phyloP scores from a whole-genome alignment of 2,888 invertebrate genomes.

The Noctua fimbriata region DNA sequence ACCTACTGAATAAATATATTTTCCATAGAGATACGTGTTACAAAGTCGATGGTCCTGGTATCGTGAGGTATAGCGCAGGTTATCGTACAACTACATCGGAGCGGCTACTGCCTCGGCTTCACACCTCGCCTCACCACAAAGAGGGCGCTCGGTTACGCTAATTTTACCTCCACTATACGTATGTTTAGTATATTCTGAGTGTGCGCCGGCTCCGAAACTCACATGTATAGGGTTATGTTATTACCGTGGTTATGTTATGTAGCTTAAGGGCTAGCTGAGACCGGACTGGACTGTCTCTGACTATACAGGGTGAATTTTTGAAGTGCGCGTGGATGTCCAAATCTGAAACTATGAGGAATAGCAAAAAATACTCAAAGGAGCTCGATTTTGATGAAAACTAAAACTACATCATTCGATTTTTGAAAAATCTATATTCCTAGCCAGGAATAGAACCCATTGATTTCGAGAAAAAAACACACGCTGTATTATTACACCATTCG shows the following conservation, averaged over 20 bases:
- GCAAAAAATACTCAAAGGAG: too few relatives aligned
- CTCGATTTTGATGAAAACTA: too few relatives aligned
- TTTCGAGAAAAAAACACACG: too few relatives aligned
- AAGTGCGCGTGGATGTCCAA: too few relatives aligned
- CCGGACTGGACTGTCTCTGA: background rate
- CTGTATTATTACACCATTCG: too few relatives aligned
- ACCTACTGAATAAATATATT: background rate
- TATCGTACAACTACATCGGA: background rate
- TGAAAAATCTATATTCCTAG: too few relatives aligned
- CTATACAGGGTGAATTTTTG: background rate
- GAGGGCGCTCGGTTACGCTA: slow-evolving; percentile 67
- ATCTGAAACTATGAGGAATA: too few relatives aligned
- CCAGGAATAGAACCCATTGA: too few relatives aligned
- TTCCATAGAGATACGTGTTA: background rate
- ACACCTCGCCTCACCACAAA: slow-evolving; percentile 78
- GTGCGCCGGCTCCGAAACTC: background rate
- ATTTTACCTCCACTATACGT: slow-evolving; percentile 20
- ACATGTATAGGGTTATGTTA: background rate
- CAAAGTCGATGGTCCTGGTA: background rate
- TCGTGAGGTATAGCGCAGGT: slow-evolving; percentile 6
- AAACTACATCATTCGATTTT: too few relatives aligned
- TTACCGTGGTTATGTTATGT: background rate
- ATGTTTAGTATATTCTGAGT: slow-evolving; percentile 1
- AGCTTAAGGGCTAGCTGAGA: background rate
- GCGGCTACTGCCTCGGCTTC: slow-evolving; percentile 49